Percentiles rank a stretch among this genome's conserved stretches.
phyloP scores from a whole-genome alignment of 2,888 invertebrate genomes.

The Bimastos eiseni region DNA sequence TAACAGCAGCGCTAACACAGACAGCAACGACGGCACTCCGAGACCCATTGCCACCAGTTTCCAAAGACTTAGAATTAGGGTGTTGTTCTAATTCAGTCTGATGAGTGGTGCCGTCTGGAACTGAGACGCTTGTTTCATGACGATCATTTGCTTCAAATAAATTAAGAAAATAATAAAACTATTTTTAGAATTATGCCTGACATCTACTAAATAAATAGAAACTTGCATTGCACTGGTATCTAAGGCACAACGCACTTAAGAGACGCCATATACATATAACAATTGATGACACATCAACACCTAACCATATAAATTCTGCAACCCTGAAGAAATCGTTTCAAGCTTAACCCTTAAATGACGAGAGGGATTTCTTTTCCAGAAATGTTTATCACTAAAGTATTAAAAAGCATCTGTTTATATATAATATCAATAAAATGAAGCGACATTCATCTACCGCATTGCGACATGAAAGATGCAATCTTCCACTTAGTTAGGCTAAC shows the following conservation, averaged over 20 bases:
- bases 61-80: background rate
- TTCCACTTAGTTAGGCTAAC: background rate
- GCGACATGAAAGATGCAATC: background rate
- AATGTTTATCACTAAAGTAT: too few species aligned
- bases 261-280: background rate
- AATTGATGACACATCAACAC: background rate
- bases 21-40: background rate
- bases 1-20: background rate
- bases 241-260: background rate
- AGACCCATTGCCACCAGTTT: background rate
- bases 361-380: too few species aligned
- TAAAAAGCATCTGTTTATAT: too few species aligned
- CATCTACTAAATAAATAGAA: conserved; percentile 3
- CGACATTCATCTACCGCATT: background rate
- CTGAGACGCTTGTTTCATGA: background rate
- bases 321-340: background rate
- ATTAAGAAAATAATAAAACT: background rate
- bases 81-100: background rate
- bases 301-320: background rate
- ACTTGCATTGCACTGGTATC: background rate
- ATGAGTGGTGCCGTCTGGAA: background rate
- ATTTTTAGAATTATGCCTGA: background rate
- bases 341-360: too few species aligned
- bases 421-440: background rate
- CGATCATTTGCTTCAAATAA: background rate